Evolutionary conservation across 2,113 vertebrate species (phyloP), one percentile per base, ranked within the genome.

Genomic region (Vimba vimba): DNA sequence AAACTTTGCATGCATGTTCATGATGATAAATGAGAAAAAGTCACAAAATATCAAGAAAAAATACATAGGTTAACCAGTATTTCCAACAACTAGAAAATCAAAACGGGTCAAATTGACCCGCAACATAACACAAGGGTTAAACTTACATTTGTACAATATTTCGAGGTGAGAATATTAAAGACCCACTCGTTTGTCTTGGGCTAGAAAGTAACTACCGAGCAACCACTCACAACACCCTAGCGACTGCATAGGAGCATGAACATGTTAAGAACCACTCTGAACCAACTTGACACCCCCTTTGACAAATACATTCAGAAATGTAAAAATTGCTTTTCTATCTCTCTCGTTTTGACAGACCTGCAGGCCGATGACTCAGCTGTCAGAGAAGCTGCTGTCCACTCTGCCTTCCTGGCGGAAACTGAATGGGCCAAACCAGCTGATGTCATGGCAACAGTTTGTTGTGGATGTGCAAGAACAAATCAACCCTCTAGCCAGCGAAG

Each of bases 351-450:
- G 21, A 21, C 93, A 99, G 98, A 93, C 90, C 60, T 98, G 97
- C 36, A 94, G 94, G 73, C 95, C 96, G 3, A 96, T 98, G 96
- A 97, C 97, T 50, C 92, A 95, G 62, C 92, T 99, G 47, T 96
- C 97, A 68, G 98, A 99, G 94, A 97, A 97, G 50, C 91, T 99
- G 90, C 91, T 99, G 83, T 94, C 95, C 52, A 95, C 93, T 0
- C 93, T 99, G 88, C 97, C 98, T 12, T 90, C 96, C 30, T 99
- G 97, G 98, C 96, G 98, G 90, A 99, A 97, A 91, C 91, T 96
- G 85, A 97, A 96, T 27, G 98, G 97, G 6, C 98, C 98, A 66
- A 99, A 98, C 93, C 98, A 99, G 93, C 93, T 99, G 68, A 98
- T 96, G 90, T 99, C 98, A 0, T 96, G 97, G 94, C 97, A 99